These are phyloP conservation scores for Nemoura dubitans DNA, from an alignment of 2,888 invertebrate genomes.

Conservation along the genomic window DNA sequence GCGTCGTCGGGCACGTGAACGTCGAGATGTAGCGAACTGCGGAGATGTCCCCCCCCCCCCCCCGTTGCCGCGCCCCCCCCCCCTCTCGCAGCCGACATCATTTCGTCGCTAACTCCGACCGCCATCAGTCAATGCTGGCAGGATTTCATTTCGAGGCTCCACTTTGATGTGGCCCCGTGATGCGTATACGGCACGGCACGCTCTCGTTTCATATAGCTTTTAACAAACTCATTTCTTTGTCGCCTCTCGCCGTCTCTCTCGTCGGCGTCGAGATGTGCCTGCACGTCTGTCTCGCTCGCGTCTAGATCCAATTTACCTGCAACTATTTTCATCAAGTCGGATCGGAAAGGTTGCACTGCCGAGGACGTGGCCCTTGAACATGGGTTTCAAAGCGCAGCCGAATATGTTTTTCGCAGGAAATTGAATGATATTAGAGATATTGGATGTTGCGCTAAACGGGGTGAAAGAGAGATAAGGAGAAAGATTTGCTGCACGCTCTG, in stretches of 20 bases:
- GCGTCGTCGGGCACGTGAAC: not conserved
- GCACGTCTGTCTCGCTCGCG: not conserved
- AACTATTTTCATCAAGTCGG: slow-evolving; percentile 7
- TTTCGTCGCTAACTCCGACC: slow-evolving; percentile 19
- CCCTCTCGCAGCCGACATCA: not conserved
- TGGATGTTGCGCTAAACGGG: not conserved
- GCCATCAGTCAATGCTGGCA: slow-evolving; percentile 39
- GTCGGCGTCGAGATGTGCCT: not conserved
- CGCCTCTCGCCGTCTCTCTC: slow-evolving; percentile 20
- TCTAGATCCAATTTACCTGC: slow-evolving; percentile 3
- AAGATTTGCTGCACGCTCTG: not conserved
- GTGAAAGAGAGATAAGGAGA: not conserved
- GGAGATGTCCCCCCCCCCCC: not conserved
- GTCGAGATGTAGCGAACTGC: not conserved
- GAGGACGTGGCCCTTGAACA: not conserved
- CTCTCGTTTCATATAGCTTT: slow-evolving; percentile 61
- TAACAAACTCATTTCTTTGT: slow-evolving; percentile 61
- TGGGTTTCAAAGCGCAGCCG: not conserved
- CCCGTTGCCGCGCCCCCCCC: not conserved
- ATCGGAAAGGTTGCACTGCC: not conserved
- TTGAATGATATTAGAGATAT: not conserved
- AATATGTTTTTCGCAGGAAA: not conserved
- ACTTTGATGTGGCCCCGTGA: slow-evolving; percentile 61
- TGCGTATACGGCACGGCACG: slow-evolving; percentile 60
- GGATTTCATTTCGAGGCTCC: slow-evolving; percentile 63